Evolutionary conservation across 2,797 vertebrate genomes (phyloP).

Genomic region (Chrosomus eos): DNA sequence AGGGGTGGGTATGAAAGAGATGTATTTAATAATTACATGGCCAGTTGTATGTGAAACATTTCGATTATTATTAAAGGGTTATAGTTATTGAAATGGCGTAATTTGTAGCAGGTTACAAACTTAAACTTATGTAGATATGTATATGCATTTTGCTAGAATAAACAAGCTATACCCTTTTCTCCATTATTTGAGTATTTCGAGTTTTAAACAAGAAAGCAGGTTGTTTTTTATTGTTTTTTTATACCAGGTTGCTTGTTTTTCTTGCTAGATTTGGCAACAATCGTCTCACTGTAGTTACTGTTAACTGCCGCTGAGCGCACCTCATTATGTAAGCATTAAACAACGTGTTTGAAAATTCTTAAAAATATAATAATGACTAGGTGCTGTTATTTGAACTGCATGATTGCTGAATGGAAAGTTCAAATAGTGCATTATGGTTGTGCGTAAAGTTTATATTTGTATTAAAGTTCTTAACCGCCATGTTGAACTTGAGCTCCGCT

Average conservation of each 20-base stretch:
- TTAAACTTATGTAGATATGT: not conserved
- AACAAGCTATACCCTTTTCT: not conserved
- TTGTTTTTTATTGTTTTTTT: not conserved
- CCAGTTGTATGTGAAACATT: not conserved
- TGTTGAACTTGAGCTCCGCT: conserved; percentile 30
- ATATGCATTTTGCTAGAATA: not conserved
- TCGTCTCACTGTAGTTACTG: conserved; percentile 45
- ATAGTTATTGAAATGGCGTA: not conserved
- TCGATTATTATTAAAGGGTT: not conserved
- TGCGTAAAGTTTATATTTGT: not conserved
- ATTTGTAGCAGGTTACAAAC: not conserved
- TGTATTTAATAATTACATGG: not conserved
- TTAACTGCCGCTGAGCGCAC: conserved; percentile 62
- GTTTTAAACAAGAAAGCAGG: not conserved
- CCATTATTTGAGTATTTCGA: not conserved
- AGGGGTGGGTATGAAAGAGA: not conserved
- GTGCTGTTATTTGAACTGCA: not conserved
- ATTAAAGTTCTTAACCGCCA: not conserved
- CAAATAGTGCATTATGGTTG: not conserved
- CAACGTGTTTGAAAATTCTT: conserved; percentile 46
- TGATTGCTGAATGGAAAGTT: not conserved
- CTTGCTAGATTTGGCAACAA: conserved; percentile 13
- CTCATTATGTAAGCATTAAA: conserved; percentile 76
- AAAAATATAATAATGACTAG: not conserved
- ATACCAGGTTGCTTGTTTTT: not conserved